These are phyloP conservation scores for Dione vanillae DNA, from an alignment of 2,888 invertebrate genomes.

Conservation along the genomic window DNA sequence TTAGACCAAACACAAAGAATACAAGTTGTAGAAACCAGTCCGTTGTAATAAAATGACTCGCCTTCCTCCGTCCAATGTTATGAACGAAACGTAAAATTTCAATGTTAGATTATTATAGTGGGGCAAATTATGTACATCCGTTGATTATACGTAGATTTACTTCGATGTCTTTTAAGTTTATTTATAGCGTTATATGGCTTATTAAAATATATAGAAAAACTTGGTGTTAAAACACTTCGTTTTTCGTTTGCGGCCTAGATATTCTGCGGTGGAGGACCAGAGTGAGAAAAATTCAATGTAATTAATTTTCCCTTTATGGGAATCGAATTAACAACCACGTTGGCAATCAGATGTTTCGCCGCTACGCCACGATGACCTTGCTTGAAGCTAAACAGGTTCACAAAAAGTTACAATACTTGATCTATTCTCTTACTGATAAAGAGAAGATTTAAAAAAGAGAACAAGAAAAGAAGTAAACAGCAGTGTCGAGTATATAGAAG, in stretches of 20 bases:
- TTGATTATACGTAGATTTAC: constrained; percentile 19
- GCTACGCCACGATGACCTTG: too few relatives aligned
- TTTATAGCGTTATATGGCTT: constrained; percentile 5
- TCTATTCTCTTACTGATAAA: too few relatives aligned
- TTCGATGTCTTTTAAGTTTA: neutral
- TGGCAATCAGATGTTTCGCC: neutral
- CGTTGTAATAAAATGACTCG: constrained; percentile 47
- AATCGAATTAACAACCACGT: neutral
- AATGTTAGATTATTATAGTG: constrained; percentile 28
- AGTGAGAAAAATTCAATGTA: neutral
- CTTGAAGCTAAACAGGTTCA: too few relatives aligned
- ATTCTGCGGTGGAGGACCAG: neutral
- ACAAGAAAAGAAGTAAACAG: too few relatives aligned
- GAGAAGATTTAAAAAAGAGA: too few relatives aligned
- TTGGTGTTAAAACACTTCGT: neutral
- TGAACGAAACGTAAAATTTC: constrained; percentile 37
- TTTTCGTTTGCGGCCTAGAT: neutral
- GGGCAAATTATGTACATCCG: constrained; percentile 34
- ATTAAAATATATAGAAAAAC: neutral
- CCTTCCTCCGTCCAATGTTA: constrained; percentile 42
- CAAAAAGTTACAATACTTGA: too few relatives aligned
- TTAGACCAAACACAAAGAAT: constrained; percentile 26
- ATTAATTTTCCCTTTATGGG: neutral
- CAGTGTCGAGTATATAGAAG: too few relatives aligned
- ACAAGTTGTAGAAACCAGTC: constrained; percentile 45